These are phyloP conservation scores for Artemisiospiza belli DNA, from an alignment of 2,113 vertebrate genomes.

Conservation along the genomic window DNA sequence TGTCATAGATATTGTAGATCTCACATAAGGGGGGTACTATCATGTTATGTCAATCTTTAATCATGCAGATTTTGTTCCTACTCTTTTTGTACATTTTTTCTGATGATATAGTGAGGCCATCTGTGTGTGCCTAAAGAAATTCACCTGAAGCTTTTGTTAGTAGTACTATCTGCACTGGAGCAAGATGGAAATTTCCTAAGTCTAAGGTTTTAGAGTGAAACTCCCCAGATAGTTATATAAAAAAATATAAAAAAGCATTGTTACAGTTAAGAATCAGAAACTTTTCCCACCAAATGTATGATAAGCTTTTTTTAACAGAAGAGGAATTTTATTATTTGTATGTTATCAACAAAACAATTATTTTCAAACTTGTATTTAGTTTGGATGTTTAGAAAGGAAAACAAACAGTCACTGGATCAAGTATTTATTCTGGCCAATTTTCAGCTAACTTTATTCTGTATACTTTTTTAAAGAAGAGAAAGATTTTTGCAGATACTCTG, in stretches of 20 bases:
- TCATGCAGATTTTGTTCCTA: not conserved
- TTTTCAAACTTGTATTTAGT: not conserved
- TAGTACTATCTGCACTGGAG: not conserved
- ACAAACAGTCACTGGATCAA: not conserved
- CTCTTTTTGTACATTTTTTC: not conserved
- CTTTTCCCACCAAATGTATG: not conserved
- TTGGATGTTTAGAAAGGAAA: not conserved
- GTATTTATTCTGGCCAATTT: not conserved
- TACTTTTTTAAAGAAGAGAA: not conserved
- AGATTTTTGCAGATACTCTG: not conserved
- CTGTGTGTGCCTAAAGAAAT: not conserved
- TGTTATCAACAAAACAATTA: not conserved
- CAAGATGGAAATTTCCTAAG: not conserved
- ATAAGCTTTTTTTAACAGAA: not conserved
- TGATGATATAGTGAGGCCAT: not conserved
- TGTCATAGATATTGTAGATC: not conserved
- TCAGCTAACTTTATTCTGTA: not conserved
- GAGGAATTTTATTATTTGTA: not conserved
- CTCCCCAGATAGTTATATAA: not conserved
- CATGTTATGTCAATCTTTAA: not conserved
- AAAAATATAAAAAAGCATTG: not conserved
- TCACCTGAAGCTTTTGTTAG: not conserved
- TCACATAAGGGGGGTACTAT: accelerated
- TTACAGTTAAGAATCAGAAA: not conserved
- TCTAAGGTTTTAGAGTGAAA: not conserved